Percentiles rank a stretch among this genome's conserved stretches.
Conservation (phyloP, 2,113 vertebrate species). For the Chunga burmeisteri region DNA sequence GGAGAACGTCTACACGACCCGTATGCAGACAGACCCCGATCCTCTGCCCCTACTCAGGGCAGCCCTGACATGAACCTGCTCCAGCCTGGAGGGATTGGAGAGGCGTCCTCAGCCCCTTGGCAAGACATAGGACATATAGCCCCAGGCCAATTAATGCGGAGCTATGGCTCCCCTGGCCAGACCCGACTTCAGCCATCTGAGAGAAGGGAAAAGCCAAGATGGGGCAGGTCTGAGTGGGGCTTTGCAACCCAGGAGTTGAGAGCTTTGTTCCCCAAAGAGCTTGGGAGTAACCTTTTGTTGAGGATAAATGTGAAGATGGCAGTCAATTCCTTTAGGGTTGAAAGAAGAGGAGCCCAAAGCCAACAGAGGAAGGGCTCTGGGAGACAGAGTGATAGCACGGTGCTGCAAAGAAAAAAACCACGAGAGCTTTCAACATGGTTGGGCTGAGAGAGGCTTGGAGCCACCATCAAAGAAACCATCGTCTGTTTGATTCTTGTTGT, state of each 20-base stretch:
- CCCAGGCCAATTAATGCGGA: background rate
- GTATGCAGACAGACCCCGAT: background rate
- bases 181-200: background rate
- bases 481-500: background rate
- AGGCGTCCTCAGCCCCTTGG: background rate
- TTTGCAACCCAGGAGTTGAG: background rate
- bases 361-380: background rate
- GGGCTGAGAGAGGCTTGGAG: background rate
- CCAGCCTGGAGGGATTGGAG: background rate
- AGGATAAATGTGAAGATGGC: background rate
- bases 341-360: background rate
- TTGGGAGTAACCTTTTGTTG: background rate
- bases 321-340: background rate
- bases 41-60: background rate
- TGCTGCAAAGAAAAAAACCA: background rate
- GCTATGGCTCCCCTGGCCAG: background rate
- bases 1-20: background rate
- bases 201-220: background rate
- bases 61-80: background rate
- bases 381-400: background rate
- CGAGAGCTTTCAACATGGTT: background rate
- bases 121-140: background rate
- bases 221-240: background rate
- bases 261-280: background rate
- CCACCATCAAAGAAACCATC: background rate